A percentile compares a stretch with the other conserved stretches of the same genome.
Conservation (phyloP, 2,113 vertebrate species). For the Pluvianellus socialis region DNA sequence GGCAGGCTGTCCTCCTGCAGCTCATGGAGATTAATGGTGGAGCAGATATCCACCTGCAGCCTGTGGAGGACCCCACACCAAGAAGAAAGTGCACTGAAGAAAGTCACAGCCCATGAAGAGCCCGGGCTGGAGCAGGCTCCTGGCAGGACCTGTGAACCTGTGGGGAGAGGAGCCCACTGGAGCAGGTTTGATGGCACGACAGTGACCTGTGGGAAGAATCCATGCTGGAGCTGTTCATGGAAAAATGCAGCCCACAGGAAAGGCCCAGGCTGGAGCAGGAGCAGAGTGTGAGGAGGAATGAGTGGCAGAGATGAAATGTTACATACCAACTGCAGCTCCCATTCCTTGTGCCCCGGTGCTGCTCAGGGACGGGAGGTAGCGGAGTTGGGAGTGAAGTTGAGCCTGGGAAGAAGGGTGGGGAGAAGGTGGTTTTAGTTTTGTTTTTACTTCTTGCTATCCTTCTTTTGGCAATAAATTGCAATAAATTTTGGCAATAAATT, state of each 20-base stretch:
- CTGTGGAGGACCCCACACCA: rapidly evolving
- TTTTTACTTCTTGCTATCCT: background rate
- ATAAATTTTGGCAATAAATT: background rate
- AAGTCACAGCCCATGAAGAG: background rate
- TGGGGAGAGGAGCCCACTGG: background rate
- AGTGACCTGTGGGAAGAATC: background rate
- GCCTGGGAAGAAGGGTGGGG: background rate
- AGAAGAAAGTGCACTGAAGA: no score
- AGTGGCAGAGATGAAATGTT: background rate
- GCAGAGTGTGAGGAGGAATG: background rate
- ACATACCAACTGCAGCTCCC: rapidly evolving
- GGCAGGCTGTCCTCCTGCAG: background rate
- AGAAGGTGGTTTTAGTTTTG: background rate
- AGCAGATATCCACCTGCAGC: background rate
- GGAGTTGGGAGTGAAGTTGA: background rate
- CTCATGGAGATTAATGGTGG: background rate
- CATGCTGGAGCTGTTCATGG: background rate
- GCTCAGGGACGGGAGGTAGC: background rate
- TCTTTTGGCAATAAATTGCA: background rate
- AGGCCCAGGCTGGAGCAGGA: background rate
- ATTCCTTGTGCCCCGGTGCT: background rate
- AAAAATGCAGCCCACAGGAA: background rate
- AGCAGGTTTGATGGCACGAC: background rate
- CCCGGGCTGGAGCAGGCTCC: rapidly evolving
- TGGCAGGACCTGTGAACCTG: background rate